phyloP scores from a whole-genome alignment of 2,113 vertebrate genomes.

The Gavia stellata region DNA sequence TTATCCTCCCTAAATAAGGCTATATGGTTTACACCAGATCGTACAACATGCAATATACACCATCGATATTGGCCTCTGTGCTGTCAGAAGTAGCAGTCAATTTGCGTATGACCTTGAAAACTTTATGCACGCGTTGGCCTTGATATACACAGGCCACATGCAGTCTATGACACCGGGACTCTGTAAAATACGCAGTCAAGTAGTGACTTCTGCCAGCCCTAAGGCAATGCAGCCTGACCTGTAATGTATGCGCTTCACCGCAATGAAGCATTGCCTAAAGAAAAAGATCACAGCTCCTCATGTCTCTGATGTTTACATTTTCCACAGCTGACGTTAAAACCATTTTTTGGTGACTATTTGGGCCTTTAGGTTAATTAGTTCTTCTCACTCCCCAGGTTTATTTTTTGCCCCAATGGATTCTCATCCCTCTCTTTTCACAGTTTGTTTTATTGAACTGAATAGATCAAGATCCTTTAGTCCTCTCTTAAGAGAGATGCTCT shows the following conservation, averaged over 20 bases:
- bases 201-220: background rate
- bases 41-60: rapidly evolving
- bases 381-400: background rate
- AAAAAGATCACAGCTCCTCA: background rate
- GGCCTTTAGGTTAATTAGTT: background rate
- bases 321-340: background rate
- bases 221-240: background rate
- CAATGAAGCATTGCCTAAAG: background rate
- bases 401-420: background rate
- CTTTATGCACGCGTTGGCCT: background rate
- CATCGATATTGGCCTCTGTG: rapidly evolving
- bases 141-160: background rate
- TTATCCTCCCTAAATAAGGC: background rate
- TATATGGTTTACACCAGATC: background rate
- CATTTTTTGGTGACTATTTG: background rate
- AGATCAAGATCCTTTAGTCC: background rate
- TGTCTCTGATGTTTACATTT: background rate
- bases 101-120: background rate
- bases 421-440: background rate
- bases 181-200: background rate
- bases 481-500: background rate
- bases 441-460: background rate
- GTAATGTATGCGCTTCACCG: rapidly evolving
- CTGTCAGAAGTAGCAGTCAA: background rate
- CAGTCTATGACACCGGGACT: background rate